A percentile compares a stretch with the other conserved stretches of the same genome.
phyloP scores from a whole-genome alignment of 2,888 invertebrate genomes.

The Synanthedon vespiformis region DNA sequence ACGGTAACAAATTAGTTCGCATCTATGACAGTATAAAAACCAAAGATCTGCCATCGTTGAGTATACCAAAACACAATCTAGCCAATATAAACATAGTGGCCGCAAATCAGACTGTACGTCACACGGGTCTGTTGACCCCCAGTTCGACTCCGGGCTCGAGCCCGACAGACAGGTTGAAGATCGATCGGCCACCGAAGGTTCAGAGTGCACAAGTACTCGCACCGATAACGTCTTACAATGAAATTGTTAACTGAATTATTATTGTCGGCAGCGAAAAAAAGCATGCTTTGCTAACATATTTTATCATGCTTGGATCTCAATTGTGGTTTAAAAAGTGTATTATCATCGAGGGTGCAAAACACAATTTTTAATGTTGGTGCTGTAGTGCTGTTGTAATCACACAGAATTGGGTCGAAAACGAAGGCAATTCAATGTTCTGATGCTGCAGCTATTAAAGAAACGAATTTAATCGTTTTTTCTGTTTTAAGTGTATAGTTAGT shows the following conservation, averaged over 20 bases:
- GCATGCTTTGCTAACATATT: too few species aligned
- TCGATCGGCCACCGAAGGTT: constrained; percentile 40
- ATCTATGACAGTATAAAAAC: constrained; percentile 53
- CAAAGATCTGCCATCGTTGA: constrained; percentile 47
- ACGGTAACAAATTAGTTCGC: constrained; percentile 49
- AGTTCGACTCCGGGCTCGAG: constrained; percentile 51
- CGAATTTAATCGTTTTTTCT: constrained; percentile 45
- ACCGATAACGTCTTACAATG: constrained; percentile 17
- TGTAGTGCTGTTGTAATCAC: too few species aligned
- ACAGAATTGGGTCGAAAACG: too few species aligned
- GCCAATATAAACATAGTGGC: constrained; percentile 35
- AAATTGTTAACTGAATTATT: constrained; percentile 5
- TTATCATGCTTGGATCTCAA: too few species aligned
- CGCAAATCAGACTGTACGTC: constrained; percentile 21
- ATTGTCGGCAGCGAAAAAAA: too few species aligned
- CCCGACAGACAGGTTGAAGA: constrained; percentile 36
- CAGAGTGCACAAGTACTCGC: constrained; percentile 20
- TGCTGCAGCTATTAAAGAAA: constrained; percentile 10
- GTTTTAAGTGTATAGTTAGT: constrained; percentile 8
- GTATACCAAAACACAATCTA: constrained; percentile 51
- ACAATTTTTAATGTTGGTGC: too few species aligned
- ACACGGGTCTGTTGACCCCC: constrained; percentile 60
- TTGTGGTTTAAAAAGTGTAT: too few species aligned
- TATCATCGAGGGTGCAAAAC: too few species aligned
- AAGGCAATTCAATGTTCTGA: too few species aligned